Conservation (phyloP, 2,113 vertebrate species). For the Collichthys lucidus region DNA sequence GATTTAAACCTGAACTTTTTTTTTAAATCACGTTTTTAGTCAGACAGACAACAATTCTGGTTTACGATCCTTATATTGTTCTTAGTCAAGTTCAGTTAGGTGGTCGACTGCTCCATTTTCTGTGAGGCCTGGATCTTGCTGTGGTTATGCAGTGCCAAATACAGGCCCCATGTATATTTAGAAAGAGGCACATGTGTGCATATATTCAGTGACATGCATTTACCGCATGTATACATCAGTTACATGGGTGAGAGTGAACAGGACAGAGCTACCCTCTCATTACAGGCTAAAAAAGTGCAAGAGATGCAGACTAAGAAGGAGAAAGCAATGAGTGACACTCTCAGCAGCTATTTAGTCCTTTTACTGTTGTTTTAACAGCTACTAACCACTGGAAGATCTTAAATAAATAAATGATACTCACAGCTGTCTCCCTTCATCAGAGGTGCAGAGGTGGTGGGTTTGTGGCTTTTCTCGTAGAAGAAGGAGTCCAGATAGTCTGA, state of each 20-base stretch:
- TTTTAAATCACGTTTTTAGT: too few relatives aligned
- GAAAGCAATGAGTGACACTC: not conserved
- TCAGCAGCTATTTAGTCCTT: not conserved
- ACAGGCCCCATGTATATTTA: not conserved
- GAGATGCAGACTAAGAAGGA: not conserved
- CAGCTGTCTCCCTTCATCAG: constrained; percentile 67
- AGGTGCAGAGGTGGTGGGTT: constrained; percentile 67
- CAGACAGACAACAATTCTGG: not conserved
- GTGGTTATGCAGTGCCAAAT: not conserved
- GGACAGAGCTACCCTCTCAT: not conserved
- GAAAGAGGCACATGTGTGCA: not conserved
- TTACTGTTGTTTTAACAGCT: too few relatives aligned
- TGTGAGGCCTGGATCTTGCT: not conserved
- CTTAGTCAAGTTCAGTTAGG: not conserved
- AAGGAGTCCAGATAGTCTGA: constrained; percentile 83
- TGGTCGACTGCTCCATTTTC: constrained; percentile 34
- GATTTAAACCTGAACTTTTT: too few relatives aligned
- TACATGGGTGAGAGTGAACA: not conserved
- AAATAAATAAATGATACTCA: constrained; percentile 51
- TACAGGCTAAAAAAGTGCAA: not conserved
- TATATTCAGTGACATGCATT: constrained; percentile 3
- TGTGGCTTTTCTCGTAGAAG: constrained; percentile 76
- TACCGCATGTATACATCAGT: not conserved
- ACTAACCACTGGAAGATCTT: not conserved
- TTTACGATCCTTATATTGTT: constrained; percentile 11